Evolutionary conservation across 2,888 invertebrate genomes (phyloP).

Genomic region (Epinotia demarniana): DNA sequence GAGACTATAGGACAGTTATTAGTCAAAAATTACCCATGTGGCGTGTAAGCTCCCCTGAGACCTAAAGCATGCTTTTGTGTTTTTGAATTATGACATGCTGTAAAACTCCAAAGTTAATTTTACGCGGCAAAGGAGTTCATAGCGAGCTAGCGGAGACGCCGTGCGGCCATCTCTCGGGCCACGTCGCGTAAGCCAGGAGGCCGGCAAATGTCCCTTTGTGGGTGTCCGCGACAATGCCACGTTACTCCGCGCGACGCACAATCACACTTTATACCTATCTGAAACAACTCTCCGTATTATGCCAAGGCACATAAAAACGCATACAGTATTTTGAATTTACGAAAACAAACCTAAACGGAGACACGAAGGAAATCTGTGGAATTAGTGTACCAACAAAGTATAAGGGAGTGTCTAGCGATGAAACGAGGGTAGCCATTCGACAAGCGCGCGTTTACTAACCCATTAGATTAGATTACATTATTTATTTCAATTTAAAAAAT

Average conservation of each 20-base stretch:
- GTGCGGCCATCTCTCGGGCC: slow-evolving; percentile 39
- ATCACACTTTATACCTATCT: slow-evolving; percentile 7
- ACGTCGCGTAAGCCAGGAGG: slow-evolving; percentile 79
- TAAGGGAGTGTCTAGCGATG: neutral
- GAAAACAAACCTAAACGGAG: neutral
- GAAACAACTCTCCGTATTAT: neutral
- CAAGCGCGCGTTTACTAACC: neutral
- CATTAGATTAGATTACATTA: too few relatives aligned
- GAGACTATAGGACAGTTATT: too few relatives aligned
- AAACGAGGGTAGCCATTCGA: neutral
- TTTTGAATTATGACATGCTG: too few relatives aligned
- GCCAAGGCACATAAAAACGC: neutral
- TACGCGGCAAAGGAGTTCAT: too few relatives aligned
- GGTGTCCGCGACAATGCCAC: slow-evolving; percentile 63
- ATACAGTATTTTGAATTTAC: neutral
- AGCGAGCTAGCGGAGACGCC: neutral
- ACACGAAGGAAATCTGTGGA: neutral
- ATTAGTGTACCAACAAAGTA: too few relatives aligned
- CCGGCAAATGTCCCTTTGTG: slow-evolving; percentile 70
- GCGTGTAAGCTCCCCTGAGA: too few relatives aligned
- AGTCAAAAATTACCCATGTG: too few relatives aligned
- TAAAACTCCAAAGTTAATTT: too few relatives aligned
- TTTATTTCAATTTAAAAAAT: too few relatives aligned
- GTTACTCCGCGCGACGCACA: slow-evolving; percentile 8
- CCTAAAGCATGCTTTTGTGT: too few relatives aligned